Conservation (phyloP, 2,113 vertebrate species). For the Phyllopteryx taeniolatus region DNA sequence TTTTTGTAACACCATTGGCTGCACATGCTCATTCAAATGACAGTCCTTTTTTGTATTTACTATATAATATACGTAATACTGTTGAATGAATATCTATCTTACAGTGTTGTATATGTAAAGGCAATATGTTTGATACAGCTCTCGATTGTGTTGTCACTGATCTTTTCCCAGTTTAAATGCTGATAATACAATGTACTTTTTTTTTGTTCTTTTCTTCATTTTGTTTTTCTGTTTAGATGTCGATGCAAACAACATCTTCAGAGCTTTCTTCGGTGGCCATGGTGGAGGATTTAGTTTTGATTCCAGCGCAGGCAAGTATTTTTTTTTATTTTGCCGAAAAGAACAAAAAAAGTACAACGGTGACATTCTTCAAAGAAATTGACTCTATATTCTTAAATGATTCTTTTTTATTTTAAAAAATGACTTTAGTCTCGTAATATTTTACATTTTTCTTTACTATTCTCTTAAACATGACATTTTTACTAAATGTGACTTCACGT, state of each 20-base stretch:
- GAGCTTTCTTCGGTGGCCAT: slow-evolving; percentile 91
- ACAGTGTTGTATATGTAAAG: neutral
- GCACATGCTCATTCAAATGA: neutral
- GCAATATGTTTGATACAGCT: neutral
- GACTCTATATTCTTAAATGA: neutral
- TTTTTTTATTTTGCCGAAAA: neutral
- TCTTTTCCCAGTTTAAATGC: neutral
- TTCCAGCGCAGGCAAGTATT: slow-evolving; percentile 69
- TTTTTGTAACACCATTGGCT: too few species aligned
- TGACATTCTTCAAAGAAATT: neutral
- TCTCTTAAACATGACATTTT: too few species aligned
- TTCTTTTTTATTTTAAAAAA: neutral
- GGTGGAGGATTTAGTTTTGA: slow-evolving; percentile 89
- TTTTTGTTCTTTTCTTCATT: neutral
- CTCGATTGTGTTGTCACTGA: too few species aligned
- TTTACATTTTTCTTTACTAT: too few species aligned
- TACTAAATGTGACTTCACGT: too few species aligned
- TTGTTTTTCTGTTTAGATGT: slow-evolving; percentile 76
- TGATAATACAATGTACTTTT: neutral
- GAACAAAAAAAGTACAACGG: neutral
- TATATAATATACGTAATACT: too few species aligned
- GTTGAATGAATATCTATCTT: neutral
- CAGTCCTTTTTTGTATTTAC: too few species aligned
- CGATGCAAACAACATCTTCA: slow-evolving; percentile 97
- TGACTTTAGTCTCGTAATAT: too few species aligned